A percentile compares a stretch with the other conserved stretches of the same genome.
Conservation (phyloP, 2,888 invertebrate species). For the Asteroscopus sphinx region DNA sequence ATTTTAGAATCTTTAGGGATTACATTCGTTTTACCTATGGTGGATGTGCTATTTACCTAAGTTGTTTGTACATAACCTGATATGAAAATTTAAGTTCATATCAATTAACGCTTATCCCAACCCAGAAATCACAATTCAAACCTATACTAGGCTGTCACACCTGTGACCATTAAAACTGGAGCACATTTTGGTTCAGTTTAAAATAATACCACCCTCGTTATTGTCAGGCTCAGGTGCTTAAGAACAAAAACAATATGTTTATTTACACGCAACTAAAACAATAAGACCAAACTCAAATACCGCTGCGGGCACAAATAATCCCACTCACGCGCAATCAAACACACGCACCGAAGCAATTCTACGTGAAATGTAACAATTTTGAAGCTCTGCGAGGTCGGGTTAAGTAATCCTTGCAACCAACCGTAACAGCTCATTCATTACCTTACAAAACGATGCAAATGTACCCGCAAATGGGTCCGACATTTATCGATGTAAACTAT, state of each 20-base stretch:
- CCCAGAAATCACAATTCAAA: too few species aligned
- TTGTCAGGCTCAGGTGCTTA: background rate
- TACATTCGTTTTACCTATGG: too few species aligned
- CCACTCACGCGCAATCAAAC: slow-evolving; percentile 41
- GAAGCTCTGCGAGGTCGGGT: slow-evolving; percentile 72
- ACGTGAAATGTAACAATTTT: slow-evolving; percentile 45
- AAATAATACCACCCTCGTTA: background rate
- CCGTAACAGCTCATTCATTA: slow-evolving; percentile 81
- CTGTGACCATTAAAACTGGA: too few species aligned
- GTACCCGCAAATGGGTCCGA: slow-evolving; percentile 69
- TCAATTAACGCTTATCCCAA: too few species aligned
- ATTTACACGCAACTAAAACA: slow-evolving; percentile 29
- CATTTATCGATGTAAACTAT: slow-evolving; percentile 72
- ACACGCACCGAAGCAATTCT: slow-evolving; percentile 45
- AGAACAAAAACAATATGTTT: slow-evolving; percentile 21
- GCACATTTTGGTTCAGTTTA: too few species aligned
- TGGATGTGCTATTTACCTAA: too few species aligned
- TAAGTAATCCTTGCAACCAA: slow-evolving; percentile 80
- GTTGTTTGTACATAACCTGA: too few species aligned
- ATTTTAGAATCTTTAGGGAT: too few species aligned
- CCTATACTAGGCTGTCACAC: too few species aligned
- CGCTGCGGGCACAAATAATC: slow-evolving; percentile 36
- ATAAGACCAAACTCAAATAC: slow-evolving; percentile 17
- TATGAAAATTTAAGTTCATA: too few species aligned
- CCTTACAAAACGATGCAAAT: slow-evolving; percentile 82